Base-by-base conservation (phyloP, 2,888 invertebrate species). In the Pycnomerus fuliginosus region DNA sequence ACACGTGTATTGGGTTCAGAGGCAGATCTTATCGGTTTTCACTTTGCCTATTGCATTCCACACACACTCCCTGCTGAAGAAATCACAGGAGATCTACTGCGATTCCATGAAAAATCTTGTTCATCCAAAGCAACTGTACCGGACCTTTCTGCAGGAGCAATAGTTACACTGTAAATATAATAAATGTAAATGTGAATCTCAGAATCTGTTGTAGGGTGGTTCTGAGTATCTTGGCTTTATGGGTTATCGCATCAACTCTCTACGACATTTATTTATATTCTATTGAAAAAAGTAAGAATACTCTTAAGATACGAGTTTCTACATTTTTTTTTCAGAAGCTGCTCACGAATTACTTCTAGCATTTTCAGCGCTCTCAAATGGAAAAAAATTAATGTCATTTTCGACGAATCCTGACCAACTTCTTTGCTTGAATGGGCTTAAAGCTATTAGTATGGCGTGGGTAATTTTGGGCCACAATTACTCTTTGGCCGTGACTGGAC, bases 381-480 rank as follows among this genome's bases (percentile, higher is more conserved):
- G 50, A 3, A 27, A 24, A 7, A 50, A 50, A 34, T 16, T 50
- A 10, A 33, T 50, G 15, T 28, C 16, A 16, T 17, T 32, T 2
- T 16, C 39, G 2, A 32, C 20, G 1, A 42, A 38, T 22, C 14
- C 37, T 0, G 37, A 47, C 16, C 47, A 47, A 0, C 35, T 74
- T 7, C 68, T 71, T 23, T 74, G 74, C 44, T 49, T 74, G 3
- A 71, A 73, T 31, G 75, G 75, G 2, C 65, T 75, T 31, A 59
- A 73, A 43, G 62, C 69, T 1, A 61, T 75, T 13, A 71, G 72
- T 11, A 74, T 74, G 71, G 38, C 71, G 32, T 74, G 74, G 74
- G 70, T 75, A 12, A 56, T 74, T 1, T 52, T 74, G 0, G 74
- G 73, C 1, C 75, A 75, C 34, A 66, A 68, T 0, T 72, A 67